Evolutionary conservation across 2,797 vertebrate species (phyloP).

Genomic region (Gymnopithys bicolor): DNA sequence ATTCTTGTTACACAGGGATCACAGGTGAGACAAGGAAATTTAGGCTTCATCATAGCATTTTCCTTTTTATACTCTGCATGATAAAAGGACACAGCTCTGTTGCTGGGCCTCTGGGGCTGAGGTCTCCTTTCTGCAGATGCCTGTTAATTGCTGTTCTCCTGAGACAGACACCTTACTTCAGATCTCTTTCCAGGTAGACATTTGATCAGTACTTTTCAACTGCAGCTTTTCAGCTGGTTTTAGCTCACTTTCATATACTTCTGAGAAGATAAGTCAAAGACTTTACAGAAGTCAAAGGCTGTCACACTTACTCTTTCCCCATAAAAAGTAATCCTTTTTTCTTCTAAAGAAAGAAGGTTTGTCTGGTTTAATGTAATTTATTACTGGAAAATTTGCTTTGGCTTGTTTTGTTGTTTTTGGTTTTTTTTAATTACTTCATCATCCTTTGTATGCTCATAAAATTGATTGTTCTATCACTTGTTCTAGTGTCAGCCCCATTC

Average conservation of each 20-base stretch:
- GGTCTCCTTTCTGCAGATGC: constrained; percentile 51
- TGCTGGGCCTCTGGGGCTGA: constrained; percentile 25
- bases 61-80: constrained; percentile 28
- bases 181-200: not conserved
- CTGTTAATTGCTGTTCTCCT: constrained; percentile 68
- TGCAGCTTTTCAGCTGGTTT: not conserved
- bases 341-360: not conserved
- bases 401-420: no score
- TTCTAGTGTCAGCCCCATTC: not conserved
- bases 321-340: not conserved
- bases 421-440: not conserved
- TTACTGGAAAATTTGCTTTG: not conserved
- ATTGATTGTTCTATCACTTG: not conserved
- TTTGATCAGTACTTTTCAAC: not conserved
- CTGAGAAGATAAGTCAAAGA: not conserved
- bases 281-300: not conserved
- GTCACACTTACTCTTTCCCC: not conserved
- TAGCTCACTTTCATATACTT: not conserved
- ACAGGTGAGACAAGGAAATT: constrained; percentile 31
- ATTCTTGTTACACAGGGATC: constrained; percentile 7
- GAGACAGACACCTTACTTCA: constrained; percentile 35
- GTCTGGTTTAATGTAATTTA: not conserved
- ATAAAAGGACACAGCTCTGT: constrained; percentile 50
- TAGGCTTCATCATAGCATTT: not conserved
- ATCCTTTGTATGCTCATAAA: not conserved